Conservation (phyloP, 2,113 vertebrate species). For the Ictalurus punctatus region DNA sequence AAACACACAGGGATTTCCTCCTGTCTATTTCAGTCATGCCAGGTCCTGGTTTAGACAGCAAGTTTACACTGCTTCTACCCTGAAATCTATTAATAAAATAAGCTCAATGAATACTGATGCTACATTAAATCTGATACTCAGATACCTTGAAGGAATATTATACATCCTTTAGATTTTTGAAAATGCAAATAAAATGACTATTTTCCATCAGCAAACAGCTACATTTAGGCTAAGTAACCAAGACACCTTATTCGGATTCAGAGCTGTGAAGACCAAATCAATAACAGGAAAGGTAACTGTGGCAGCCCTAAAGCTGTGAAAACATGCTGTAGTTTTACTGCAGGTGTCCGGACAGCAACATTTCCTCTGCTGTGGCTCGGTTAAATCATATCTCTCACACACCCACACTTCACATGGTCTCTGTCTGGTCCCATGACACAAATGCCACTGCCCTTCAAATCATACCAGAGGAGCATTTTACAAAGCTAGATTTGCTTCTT, state of each 20-base stretch:
- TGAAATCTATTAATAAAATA: conserved; percentile 39
- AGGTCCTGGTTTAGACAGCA: conserved; percentile 25
- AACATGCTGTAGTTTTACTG: conserved; percentile 50
- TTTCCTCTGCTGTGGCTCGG: conserved; percentile 43
- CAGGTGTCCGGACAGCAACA: conserved; percentile 52
- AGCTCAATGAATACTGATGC: background rate
- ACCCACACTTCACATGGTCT: conserved; percentile 19
- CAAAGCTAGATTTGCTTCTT: background rate
- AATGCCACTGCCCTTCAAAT: background rate
- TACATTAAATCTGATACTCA: background rate
- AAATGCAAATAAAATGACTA: background rate
- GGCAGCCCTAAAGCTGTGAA: conserved; percentile 57
- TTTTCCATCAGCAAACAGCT: background rate
- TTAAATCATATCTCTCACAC: conserved; percentile 29
- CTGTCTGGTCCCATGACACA: conserved; percentile 3
- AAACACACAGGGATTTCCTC: conserved; percentile 46
- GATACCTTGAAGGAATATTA: background rate
- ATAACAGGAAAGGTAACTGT: conserved; percentile 51
- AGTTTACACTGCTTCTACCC: conserved; percentile 3
- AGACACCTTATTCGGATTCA: background rate
- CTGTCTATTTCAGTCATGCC: conserved; percentile 48
- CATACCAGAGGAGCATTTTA: background rate
- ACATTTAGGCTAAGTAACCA: background rate
- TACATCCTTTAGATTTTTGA: background rate
- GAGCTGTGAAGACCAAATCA: conserved; percentile 20